Evolutionary conservation across 2,888 invertebrate genomes (phyloP).

Genomic region (Caenorhabditis macrosperma): DNA sequence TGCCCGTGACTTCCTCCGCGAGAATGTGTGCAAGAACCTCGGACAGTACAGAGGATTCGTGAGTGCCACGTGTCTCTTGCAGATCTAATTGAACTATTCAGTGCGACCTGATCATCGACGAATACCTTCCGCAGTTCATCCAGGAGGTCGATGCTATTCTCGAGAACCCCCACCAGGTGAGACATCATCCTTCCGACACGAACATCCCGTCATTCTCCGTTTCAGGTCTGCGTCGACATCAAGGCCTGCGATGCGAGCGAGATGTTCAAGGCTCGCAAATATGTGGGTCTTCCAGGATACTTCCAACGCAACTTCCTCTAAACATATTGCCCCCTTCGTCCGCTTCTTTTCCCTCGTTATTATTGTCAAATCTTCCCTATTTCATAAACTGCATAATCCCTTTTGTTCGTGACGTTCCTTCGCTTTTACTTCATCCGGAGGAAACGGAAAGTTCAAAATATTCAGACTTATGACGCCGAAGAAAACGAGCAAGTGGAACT

Average conservation of each 20-base stretch:
- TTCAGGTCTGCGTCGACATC: constrained; percentile 58
- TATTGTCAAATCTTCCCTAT: constrained; percentile 6
- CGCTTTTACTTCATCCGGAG: not conserved
- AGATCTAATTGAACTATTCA: constrained; percentile 23
- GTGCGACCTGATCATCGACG: constrained; percentile 77
- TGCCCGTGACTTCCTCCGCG: constrained; percentile 65
- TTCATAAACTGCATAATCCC: constrained; percentile 19
- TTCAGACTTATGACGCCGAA: constrained; percentile 18
- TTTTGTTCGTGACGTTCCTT: constrained; percentile 13
- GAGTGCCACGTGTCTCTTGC: constrained; percentile 1
- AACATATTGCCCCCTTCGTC: constrained; percentile 11
- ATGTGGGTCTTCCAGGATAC: constrained; percentile 58
- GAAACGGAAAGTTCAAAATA: not conserved
- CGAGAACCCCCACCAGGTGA: constrained; percentile 68
- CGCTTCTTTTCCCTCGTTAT: not conserved
- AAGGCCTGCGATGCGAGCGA: constrained; percentile 37
- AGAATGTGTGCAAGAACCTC: constrained; percentile 73
- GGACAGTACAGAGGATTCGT: constrained; percentile 75
- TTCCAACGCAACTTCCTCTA: constrained; percentile 52
- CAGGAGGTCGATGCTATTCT: constrained; percentile 75
- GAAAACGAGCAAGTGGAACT: constrained; percentile 28
- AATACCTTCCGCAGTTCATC: constrained; percentile 78
- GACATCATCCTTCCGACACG: not conserved
- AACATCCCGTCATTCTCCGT: not conserved
- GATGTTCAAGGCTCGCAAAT: constrained; percentile 38